Base-by-base conservation (phyloP, 1,140 invertebrate genomes). In the Aleiodes sp. region DNA sequence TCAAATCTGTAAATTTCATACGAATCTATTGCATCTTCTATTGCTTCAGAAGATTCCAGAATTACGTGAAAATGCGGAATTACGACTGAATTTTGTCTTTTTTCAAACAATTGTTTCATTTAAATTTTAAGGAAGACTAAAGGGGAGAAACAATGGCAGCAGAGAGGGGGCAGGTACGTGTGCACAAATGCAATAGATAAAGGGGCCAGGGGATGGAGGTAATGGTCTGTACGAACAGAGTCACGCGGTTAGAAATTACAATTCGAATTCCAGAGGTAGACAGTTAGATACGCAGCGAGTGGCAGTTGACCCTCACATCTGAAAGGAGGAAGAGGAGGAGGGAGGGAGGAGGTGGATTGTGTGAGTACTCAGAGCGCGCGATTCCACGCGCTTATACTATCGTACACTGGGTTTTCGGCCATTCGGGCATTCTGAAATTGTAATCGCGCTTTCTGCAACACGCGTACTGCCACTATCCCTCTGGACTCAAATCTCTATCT, bases 201-300 rank as follows among this genome's bases (percentile, higher is more conserved):
- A 19, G 8, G 24, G 46, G 16, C 19, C 14, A 19, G 12, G 29
- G 37, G 19, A 37, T 31, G 16, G 31, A 21, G 57, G 66, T 70
- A 72, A 72, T 72, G 66, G 70, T 37, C 46, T 33, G 73, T 74
- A 75, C 70, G 68, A 65, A 70, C 52, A 68, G 68, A 68, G 64
- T 70, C 61, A 70, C 72, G 68, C 72, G 68, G 72, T 70, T 73
- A 73, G 72, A 70, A 70, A 70, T 71, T 69, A 62, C 80, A 77
- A 83, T 84, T 83, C 82, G 81, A 82, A 83, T 84, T 82, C 80
- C 73, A 77, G 80, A 79, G 79, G 71, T 78, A 77, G 79, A 72
- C 72, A 68, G 12, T n/a, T 59, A 31, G 24, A 59, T 31, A 59
- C 28, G 28, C 56, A 29, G 28, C 26, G 56, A 65, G 60, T 62